Evolutionary conservation across 2,113 vertebrate species (phyloP).

Genomic region (Elachura formosa): DNA sequence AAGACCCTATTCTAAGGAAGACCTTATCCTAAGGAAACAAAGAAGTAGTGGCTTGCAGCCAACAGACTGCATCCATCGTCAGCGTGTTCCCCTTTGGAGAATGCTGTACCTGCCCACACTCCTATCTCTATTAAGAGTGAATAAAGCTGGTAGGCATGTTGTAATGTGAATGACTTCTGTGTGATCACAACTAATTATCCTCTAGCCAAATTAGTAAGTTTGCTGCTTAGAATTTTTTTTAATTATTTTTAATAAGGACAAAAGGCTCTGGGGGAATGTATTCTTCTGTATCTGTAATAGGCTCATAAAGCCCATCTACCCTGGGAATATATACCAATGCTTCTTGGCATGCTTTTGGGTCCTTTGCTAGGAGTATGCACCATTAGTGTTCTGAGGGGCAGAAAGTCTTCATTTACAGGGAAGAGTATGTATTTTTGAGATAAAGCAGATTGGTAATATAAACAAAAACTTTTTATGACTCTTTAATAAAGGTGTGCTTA

Average conservation of each 20-base stretch:
- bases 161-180: constrained; percentile 37
- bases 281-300: not conserved
- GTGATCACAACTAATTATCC: constrained; percentile 36
- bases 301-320: not conserved
- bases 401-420: not conserved
- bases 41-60: constrained; percentile 20
- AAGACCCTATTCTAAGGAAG: not conserved
- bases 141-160: constrained; percentile 31
- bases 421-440: not conserved
- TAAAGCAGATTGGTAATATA: not conserved
- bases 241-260: not conserved
- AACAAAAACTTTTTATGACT: not conserved
- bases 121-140: not conserved
- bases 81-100: not conserved
- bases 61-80: not conserved
- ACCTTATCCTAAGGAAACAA: constrained; percentile 24
- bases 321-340: not conserved
- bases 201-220: constrained; percentile 27
- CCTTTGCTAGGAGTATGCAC: not conserved
- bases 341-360: not conserved
- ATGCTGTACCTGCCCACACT: not conserved
- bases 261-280: not conserved
- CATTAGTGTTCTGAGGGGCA: not conserved
- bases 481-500: not conserved
- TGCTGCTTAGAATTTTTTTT: not conserved